Evolutionary conservation across 2,113 vertebrate genomes (phyloP).

Genomic region (Hemicordylus capensis): DNA sequence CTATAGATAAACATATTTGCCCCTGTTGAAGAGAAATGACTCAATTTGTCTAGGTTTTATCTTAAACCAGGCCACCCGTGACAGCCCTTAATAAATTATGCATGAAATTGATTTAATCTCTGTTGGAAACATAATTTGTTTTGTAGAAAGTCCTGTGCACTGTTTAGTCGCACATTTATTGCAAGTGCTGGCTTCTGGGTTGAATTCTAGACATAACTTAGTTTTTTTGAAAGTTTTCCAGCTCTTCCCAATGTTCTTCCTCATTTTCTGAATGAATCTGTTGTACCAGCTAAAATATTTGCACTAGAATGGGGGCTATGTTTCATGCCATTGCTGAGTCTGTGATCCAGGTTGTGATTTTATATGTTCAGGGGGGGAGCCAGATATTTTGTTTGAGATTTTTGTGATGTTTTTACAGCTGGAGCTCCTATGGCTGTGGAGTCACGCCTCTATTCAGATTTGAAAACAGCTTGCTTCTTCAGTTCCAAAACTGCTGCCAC

Average conservation of each 20-base stretch:
- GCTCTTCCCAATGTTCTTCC: neutral
- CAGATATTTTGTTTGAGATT: no score
- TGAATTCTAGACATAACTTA: constrained; percentile 30
- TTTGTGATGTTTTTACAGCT: neutral
- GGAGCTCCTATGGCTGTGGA: neutral
- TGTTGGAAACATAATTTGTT: constrained; percentile 64
- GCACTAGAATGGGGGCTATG: neutral
- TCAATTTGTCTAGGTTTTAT: constrained; percentile 59
- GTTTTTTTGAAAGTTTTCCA: constrained; percentile 30
- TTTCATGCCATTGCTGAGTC: neutral
- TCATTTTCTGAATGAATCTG: neutral
- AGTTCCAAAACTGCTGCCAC: no score
- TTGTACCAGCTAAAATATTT: neutral
- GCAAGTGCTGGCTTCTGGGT: constrained; percentile 31
- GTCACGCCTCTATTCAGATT: neutral
- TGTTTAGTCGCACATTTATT: constrained; percentile 50
- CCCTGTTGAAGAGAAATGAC: constrained; percentile 57
- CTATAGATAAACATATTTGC: constrained; percentile 11
- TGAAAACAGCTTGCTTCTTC: neutral
- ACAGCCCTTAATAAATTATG: constrained; percentile 68
- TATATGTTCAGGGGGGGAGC: neutral
- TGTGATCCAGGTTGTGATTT: neutral
- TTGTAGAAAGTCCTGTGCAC: constrained; percentile 28
- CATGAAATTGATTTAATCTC: constrained; percentile 73
- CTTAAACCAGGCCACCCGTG: constrained; percentile 45